Evolutionary conservation across 2,113 vertebrate genomes (phyloP).

Genomic region (Reinhardtius hippoglossoides): DNA sequence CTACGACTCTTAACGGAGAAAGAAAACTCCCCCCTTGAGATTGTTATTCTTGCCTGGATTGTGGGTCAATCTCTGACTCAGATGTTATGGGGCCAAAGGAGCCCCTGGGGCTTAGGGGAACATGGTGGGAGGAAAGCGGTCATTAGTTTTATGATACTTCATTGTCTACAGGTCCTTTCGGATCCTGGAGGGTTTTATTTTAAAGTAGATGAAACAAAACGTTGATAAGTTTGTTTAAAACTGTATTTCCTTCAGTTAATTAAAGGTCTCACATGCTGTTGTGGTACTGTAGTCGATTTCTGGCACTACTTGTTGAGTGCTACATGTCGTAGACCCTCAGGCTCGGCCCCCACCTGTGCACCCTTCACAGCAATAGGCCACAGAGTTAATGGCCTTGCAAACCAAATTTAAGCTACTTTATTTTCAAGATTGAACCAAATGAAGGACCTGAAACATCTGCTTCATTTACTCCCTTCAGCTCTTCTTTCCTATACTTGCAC

Average conservation of each 20-base stretch:
- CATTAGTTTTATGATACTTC: constrained; percentile 26
- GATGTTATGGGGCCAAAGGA: constrained; percentile 51
- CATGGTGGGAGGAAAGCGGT: constrained; percentile 8
- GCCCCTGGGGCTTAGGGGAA: constrained; percentile 54
- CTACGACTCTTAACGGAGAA: constrained; percentile 21
- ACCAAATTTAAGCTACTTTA: not conserved
- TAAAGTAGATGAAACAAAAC: not conserved
- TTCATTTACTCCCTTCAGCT: not conserved
- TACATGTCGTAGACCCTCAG: constrained; percentile 16
- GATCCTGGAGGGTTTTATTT: not conserved
- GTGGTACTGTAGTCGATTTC: constrained; percentile 59
- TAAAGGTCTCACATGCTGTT: constrained; percentile 2
- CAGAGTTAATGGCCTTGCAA: not conserved
- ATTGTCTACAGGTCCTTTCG: not conserved
- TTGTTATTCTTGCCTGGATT: constrained; percentile 55
- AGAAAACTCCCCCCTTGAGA: constrained; percentile 1
- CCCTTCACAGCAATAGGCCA: not conserved
- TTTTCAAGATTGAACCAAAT: not conserved
- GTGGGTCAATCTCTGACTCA: constrained; percentile 36
- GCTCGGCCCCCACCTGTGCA: constrained; percentile 50
- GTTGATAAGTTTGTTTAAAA: not conserved
- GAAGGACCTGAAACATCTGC: not conserved
- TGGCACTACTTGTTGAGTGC: constrained; percentile 11
- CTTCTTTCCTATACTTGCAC: too few species aligned
- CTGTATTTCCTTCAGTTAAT: not conserved